Conservation (phyloP, 2,797 vertebrate genomes). For the Oophaga sylvatica region DNA sequence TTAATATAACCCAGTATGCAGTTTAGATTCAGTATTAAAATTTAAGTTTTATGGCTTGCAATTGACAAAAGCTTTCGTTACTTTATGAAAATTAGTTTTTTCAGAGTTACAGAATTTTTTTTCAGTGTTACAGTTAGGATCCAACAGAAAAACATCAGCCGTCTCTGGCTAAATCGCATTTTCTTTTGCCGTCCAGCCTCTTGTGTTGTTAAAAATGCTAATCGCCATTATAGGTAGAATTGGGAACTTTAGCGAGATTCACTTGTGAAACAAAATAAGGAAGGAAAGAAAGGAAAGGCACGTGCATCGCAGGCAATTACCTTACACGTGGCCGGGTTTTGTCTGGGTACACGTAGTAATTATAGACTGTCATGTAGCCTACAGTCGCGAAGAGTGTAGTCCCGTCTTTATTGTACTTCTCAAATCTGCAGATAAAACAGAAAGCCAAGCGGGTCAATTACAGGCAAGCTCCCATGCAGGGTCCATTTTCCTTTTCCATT, state of each 20-base stretch:
- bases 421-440: constrained; percentile 99
- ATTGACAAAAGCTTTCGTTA: not conserved
- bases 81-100: not conserved
- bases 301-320: constrained; percentile 96
- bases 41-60: no score
- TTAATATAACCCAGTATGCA: no score
- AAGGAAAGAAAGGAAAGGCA: constrained; percentile 74
- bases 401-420: constrained; percentile 99
- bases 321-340: constrained; percentile 99
- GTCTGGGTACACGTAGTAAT: constrained; percentile 99
- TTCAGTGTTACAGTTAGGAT: constrained; percentile 30
- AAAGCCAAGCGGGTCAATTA: constrained; percentile 99
- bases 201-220: constrained; percentile 70
- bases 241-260: constrained; percentile 81
- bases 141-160: not conserved
- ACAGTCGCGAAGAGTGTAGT: constrained; percentile 97
- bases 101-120: not conserved
- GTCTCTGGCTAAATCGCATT: constrained; percentile 10
- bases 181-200: not conserved
- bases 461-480: constrained; percentile 96
- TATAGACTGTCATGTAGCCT: constrained; percentile 99
- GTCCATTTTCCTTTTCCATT: constrained; percentile 90
- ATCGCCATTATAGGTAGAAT: constrained; percentile 80
- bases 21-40: no score
- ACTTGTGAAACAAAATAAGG: constrained; percentile 83